These are phyloP conservation scores for Chlorodrepanis virens DNA, from an alignment of 2,113 vertebrate genomes.

Conservation along the genomic window DNA sequence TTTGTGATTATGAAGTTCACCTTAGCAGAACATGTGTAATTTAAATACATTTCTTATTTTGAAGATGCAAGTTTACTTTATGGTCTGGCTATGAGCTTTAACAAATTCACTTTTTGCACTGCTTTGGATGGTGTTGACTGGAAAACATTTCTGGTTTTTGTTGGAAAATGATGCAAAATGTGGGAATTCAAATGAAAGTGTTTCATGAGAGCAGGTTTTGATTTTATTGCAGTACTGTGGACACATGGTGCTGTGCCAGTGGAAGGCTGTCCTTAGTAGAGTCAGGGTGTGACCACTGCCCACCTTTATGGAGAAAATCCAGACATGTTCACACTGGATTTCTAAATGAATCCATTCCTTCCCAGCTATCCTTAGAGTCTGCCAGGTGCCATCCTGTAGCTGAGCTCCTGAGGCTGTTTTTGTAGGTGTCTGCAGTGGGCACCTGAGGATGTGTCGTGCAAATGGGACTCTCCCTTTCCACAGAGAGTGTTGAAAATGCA, in stretches of 20 bases:
- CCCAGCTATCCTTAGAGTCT: not conserved
- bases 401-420: not conserved
- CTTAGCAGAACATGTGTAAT: not conserved
- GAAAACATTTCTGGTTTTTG: not conserved
- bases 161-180: not conserved
- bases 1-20: not conserved
- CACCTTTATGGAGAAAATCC: not conserved
- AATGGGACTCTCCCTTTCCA: not conserved
- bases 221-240: not conserved
- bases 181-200: not conserved
- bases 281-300: too few relatives aligned
- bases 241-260: not conserved
- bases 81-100: not conserved
- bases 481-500: not conserved
- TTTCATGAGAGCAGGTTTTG: not conserved
- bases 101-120: not conserved
- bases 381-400: not conserved
- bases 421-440: not conserved
- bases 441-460: not conserved
- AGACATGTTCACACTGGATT: not conserved
- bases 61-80: not conserved
- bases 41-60: not conserved
- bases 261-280: not conserved
- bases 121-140: not conserved
- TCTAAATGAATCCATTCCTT: not conserved